These are phyloP conservation scores for Salmo trutta DNA, from an alignment of 2,797 vertebrate species.

Conservation along the genomic window DNA sequence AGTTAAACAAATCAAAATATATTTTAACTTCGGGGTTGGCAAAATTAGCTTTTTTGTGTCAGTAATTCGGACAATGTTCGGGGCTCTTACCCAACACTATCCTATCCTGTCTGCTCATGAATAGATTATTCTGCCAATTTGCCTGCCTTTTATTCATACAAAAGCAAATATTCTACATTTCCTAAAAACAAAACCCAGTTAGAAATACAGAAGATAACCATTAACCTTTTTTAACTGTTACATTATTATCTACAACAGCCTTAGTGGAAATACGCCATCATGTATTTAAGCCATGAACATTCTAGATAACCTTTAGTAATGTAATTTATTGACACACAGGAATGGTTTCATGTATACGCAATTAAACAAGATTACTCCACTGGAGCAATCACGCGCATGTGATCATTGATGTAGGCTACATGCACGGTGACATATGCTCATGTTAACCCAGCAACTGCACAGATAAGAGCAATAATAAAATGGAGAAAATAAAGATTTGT, in stretches of 20 bases:
- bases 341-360: constrained; percentile 63
- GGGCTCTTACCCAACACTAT: too few species aligned
- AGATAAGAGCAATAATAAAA: constrained; percentile 58
- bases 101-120: constrained; percentile 9
- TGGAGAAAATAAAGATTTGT: constrained; percentile 33
- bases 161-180: not conserved
- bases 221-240: too few species aligned
- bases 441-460: not conserved
- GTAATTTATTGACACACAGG: constrained; percentile 57
- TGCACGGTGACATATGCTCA: constrained; percentile 18
- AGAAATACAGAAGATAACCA: too few species aligned
- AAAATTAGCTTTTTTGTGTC: too few species aligned
- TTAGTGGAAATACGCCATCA: not conserved
- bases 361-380: constrained; percentile 56
- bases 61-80: too few species aligned
- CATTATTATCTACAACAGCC: not conserved
- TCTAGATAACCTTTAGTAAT: constrained; percentile 58
- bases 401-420: constrained; percentile 22
- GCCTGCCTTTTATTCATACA: not conserved
- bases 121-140: not conserved
- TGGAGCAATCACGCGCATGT: constrained; percentile 31
- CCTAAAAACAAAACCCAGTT: not conserved
- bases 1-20: too few species aligned
- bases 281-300: constrained; percentile 10
- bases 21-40: too few species aligned